Conservation (phyloP, 2,888 invertebrate species). For the Polymixis lichenea region DNA sequence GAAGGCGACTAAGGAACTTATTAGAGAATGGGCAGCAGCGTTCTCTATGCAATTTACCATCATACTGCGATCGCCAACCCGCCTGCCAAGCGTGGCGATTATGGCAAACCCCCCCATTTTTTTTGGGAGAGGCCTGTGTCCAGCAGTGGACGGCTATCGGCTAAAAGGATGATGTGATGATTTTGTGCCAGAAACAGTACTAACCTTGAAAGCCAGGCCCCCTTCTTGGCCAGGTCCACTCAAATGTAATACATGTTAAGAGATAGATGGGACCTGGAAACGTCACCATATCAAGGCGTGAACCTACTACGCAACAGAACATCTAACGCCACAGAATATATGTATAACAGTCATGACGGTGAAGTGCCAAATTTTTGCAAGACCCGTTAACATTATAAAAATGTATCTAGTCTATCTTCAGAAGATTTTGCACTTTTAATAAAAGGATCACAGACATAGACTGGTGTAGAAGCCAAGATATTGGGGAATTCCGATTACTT, state of each 20-base stretch:
- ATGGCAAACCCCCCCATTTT: no score
- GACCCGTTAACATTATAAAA: slow-evolving; percentile 1
- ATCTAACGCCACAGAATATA: neutral
- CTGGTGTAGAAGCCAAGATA: neutral
- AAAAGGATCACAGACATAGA: neutral
- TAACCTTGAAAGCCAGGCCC: slow-evolving; percentile 16
- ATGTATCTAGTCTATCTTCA: neutral
- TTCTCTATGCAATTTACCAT: no score
- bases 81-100: no score
- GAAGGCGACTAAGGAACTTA: no score
- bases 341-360: no score
- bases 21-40: no score
- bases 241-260: slow-evolving; percentile 30
- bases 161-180: no score
- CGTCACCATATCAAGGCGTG: slow-evolving; percentile 30
- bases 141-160: no score
- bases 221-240: slow-evolving; percentile 14
- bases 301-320: slow-evolving; percentile 1
- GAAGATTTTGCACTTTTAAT: neutral
- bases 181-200: slow-evolving; percentile 15
- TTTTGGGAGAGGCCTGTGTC: no score
- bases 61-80: no score
- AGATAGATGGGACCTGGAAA: neutral
- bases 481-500: neutral
- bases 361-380: slow-evolving; percentile 11